These are phyloP conservation scores for Prionace glauca DNA, from an alignment of 2,797 vertebrate species.

Conservation along the genomic window DNA sequence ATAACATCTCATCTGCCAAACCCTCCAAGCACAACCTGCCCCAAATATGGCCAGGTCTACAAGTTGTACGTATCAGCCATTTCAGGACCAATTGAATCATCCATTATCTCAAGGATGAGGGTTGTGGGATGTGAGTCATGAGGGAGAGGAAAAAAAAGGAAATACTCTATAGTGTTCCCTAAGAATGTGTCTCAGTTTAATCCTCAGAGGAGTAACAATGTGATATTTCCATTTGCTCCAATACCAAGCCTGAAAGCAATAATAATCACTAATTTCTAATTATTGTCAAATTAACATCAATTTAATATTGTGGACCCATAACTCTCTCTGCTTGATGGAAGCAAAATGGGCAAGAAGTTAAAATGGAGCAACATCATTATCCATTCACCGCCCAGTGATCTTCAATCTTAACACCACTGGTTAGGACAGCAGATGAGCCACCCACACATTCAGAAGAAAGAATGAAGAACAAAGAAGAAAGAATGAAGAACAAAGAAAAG, in stretches of 20 bases:
- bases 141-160: too few relatives aligned
- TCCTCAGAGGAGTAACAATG: not conserved
- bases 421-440: not conserved
- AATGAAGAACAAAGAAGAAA: too few relatives aligned
- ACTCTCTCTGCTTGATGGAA: not conserved
- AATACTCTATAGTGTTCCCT: not conserved
- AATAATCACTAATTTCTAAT: not conserved
- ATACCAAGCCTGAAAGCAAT: too few relatives aligned
- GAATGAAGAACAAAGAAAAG: too few relatives aligned
- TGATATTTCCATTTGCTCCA: not conserved
- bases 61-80: not conserved
- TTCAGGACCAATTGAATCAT: not conserved
- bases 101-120: not conserved
- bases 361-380: not conserved
- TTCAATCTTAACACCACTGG: not conserved
- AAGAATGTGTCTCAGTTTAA: not conserved
- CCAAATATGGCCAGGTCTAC: not conserved
- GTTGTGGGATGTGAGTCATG: too few relatives aligned
- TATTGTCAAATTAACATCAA: not conserved
- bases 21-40: not conserved
- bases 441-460: not conserved
- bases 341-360: not conserved
- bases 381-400: not conserved
- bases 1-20: not conserved
- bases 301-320: not conserved